Base-by-base conservation (phyloP, 2,888 invertebrate genomes). In the Limulus polyphemus region DNA sequence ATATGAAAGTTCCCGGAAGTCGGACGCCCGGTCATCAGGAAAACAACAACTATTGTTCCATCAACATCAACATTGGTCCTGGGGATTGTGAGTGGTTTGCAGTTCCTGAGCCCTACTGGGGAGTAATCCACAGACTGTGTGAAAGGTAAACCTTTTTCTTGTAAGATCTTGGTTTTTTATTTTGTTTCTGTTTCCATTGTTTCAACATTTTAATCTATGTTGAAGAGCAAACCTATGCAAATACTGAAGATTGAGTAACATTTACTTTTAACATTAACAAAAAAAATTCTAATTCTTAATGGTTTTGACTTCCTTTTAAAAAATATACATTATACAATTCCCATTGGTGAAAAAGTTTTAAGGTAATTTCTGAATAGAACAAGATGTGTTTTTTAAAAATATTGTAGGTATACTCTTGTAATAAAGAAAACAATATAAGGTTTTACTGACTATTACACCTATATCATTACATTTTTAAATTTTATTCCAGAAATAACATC, bases 1-100 rank as follows among this genome's bases (percentile, higher is more conserved):
- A 98, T 76, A 98, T 99, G 97, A 99, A 99, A 82, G 84, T 84
- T 0, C 80, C 80, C 14, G 80, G 80, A 2, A 76, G 78, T 49
- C 70, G 81, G 17, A 80, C 80, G 10, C 80, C 79, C 48, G 98
- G 97, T 12, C 99, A 99, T 78, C 97, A 97, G 79, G 99, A 99
- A 78, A 99, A 99, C 79, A 97, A 98, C 79, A 97, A 94, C 77
- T 98, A 95, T 78, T 97, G 95, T 78, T 93, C 95, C 49, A 91
- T 99, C 72, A 99, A 99, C 76, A 92, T 99, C 71, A 99, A 99
- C 78, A 97, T 99, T 74, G 99, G 99, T 0, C 99, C 99, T 16
- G 98, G 99, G 14, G 99, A 99, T 79, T 99, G 98, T 79, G 99
- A 99, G 79, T 99, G 99, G 99, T 99, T 99, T 79, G 95, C 90